Evolutionary conservation across 2,888 invertebrate genomes (phyloP), one percentile per base, ranked within the genome.

Genomic region (Tiliacea citrago): DNA sequence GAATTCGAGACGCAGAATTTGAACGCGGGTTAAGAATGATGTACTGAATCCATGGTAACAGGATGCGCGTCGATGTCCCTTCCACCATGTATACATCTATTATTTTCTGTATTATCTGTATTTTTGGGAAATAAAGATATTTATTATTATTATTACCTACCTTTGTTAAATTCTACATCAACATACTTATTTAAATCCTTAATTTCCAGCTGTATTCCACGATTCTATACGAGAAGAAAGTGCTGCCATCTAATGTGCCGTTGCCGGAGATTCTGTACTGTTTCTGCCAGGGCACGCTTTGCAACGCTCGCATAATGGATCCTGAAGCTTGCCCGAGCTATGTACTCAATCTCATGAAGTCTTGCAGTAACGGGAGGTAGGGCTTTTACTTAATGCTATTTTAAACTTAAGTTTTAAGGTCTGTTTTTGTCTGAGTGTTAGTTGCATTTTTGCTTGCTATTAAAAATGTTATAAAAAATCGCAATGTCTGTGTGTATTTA

Each of bases 271-370:
- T 97, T 51, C 66, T 97, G 78, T 97, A 95, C 90, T 96, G 96
- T 86, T 76, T 96, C 53, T 95, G 95, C 70, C 97, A 97, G 84
- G 97, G 96, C 0, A 90, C 94, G 1, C 88, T 97, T 49, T 93
- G 96, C 77, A 96, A 96, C 67, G 94, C 96, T 0, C 91, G 97
- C n/a, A 89, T 96, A 61, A 89, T 96, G 88, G 94, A 95, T 71
- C 90, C 94, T 0, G 95, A 96, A 0, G 93, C 93, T 2, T 97
- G 97, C 77, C 97, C 97, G 0, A 88, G 90, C 49, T 97, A 97
- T 82, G 94, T 97, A 39, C 86, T 93, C 71, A 97, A 96, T 73
- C 93, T 97, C 63, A 93, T 96, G 82, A 92, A 89, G 65, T 88
- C 90, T 62, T 93, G 95, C 53, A 96, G 96, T 61, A 93, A 94